Percentiles rank a stretch among this genome's conserved stretches.
phyloP scores from a whole-genome alignment of 2,888 invertebrate genomes.

The Ichneumon xanthorius region DNA sequence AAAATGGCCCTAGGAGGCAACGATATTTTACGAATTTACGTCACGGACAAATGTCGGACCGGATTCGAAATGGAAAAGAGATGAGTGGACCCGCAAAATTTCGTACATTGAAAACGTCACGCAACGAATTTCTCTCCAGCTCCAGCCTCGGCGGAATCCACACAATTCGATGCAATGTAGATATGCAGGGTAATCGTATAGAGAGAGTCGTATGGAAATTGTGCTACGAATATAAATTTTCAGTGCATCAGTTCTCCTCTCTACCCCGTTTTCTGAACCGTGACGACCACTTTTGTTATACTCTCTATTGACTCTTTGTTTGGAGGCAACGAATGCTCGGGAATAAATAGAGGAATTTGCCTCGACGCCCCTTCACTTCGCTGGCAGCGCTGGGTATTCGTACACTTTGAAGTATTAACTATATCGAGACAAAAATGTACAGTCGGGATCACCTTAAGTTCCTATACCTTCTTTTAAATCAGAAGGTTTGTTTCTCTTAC shows the following conservation, averaged over 20 bases:
- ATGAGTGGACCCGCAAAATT: slow-evolving; percentile 22
- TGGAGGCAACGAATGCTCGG: slow-evolving; percentile 4
- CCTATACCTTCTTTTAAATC: too few relatives aligned
- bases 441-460: not conserved
- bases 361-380: slow-evolving; percentile 1
- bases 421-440: not conserved
- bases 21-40: slow-evolving; percentile 45
- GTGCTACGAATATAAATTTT: slow-evolving; percentile 43
- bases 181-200: too few relatives aligned
- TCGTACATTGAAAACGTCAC: slow-evolving; percentile 39
- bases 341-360: slow-evolving; percentile 25
- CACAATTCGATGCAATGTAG: too few relatives aligned
- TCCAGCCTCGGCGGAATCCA: too few relatives aligned
- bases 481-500: too few relatives aligned
- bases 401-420: not conserved
- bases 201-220: slow-evolving; percentile 1
- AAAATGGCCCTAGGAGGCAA: not conserved
- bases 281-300: too few relatives aligned
- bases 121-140: slow-evolving; percentile 29
- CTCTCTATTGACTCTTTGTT: slow-evolving; percentile 14
- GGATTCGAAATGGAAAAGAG: not conserved
- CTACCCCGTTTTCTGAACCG: too few relatives aligned
- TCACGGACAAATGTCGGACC: slow-evolving; percentile 6
- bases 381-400: not conserved
- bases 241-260: slow-evolving; percentile 19